Conservation (phyloP, 2,888 invertebrate genomes). For the Auanema freiburgensis region DNA sequence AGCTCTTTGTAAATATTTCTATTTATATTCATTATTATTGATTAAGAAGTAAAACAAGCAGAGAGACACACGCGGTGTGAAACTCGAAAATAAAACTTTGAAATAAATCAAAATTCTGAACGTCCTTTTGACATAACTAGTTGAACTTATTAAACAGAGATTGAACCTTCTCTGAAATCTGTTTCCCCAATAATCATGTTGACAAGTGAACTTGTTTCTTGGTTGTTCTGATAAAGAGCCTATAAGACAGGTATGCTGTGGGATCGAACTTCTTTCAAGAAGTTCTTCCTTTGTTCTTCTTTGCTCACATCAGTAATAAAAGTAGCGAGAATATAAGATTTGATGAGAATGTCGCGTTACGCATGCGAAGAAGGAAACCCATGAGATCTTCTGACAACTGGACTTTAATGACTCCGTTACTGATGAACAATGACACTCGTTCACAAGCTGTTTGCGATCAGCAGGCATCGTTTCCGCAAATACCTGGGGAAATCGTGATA, state of each 20-base stretch:
- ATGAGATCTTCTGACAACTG: conserved; percentile 21
- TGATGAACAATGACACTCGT: conserved; percentile 69
- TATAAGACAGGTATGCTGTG: no score
- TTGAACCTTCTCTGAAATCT: conserved; percentile 71
- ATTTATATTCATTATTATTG: no score
- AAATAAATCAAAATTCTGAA: no score
- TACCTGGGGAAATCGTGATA: conserved; percentile 17
- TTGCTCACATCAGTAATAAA: conserved; percentile 64
- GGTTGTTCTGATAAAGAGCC: conserved; percentile 64
- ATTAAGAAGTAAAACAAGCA: no score
- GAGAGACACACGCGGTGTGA: no score
- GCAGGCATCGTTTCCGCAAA: conserved; percentile 73
- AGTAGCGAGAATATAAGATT: conserved; percentile 70
- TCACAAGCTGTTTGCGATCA: conserved; percentile 73
- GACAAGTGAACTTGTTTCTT: conserved; percentile 68
- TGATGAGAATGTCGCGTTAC: conserved; percentile 69
- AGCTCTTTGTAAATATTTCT: no score
- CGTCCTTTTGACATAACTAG: no score
- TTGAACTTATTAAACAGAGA: conserved; percentile 71
- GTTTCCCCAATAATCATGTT: conserved; percentile 71
- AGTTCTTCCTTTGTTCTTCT: conserved; percentile 27
- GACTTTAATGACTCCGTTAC: conserved; percentile 70
- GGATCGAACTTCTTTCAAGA: conserved; percentile 28
- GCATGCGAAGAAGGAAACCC: conserved; percentile 66
- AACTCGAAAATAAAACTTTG: no score